Percentiles rank a stretch among this genome's conserved stretches.
phyloP scores from a whole-genome alignment of 2,113 vertebrate genomes.

The Plectropomus leopardus region DNA sequence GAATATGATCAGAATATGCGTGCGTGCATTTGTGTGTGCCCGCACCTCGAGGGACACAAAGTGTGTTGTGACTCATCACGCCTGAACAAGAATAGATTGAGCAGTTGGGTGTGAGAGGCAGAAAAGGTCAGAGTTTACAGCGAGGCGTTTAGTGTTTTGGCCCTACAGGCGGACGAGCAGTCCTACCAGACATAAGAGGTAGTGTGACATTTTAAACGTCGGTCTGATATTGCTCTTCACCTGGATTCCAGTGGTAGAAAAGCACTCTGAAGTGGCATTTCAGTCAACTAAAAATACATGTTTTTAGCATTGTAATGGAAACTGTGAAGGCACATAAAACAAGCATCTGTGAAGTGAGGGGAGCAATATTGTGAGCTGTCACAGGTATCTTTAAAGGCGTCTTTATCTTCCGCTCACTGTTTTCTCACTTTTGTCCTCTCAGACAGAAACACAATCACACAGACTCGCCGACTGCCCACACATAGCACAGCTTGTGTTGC shows the following conservation, averaged over 20 bases:
- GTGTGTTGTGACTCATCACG: constrained; percentile 68
- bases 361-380: constrained; percentile 43
- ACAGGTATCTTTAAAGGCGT: constrained; percentile 26
- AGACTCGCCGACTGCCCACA: constrained; percentile 47
- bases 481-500: constrained; percentile 71
- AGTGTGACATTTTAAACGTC: constrained; percentile 65
- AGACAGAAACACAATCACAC: constrained; percentile 50
- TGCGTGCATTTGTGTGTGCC: neutral
- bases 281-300: constrained; percentile 52
- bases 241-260: constrained; percentile 40
- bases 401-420: constrained; percentile 37
- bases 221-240: constrained; percentile 54
- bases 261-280: constrained; percentile 49
- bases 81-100: constrained; percentile 67
- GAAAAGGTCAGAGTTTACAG: constrained; percentile 72
- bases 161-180: constrained; percentile 37
- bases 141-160: constrained; percentile 68
- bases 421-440: constrained; percentile 38
- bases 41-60: constrained; percentile 48
- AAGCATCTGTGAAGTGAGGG: constrained; percentile 42
- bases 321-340: constrained; percentile 55
- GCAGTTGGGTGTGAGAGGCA: constrained; percentile 52
- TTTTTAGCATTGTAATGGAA: constrained; percentile 56
- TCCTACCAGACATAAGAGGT: constrained; percentile 50
- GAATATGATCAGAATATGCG: constrained; percentile 18